Conservation (phyloP, 2,113 vertebrate genomes). For the Hydropotes inermis region DNA sequence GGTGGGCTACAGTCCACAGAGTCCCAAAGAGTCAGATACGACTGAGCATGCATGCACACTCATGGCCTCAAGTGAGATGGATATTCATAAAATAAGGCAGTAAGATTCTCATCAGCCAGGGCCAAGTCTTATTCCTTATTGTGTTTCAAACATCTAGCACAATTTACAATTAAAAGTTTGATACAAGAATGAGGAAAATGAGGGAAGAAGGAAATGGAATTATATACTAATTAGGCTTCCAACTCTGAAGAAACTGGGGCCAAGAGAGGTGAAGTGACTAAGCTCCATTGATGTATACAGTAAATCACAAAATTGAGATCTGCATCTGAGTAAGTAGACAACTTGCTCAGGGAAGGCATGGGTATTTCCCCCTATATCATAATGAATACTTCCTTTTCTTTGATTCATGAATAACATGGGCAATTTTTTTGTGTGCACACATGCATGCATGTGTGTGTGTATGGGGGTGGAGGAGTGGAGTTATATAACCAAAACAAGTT, state of each 20-base stretch:
- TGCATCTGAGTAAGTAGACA: not conserved
- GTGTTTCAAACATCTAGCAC: not conserved
- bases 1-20: not conserved
- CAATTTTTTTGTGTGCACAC: not conserved
- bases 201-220: not conserved
- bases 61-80: rapidly evolving
- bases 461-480: rapidly evolving
- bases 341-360: not conserved
- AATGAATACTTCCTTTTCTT: not conserved
- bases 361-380: not conserved
- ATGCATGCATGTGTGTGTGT: not conserved
- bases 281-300: not conserved
- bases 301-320: not conserved
- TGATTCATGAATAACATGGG: not conserved
- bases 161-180: not conserved
- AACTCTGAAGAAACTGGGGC: not conserved
- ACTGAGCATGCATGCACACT: not conserved
- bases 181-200: not conserved
- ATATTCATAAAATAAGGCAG: not conserved
- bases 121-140: not conserved
- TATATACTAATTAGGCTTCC: not conserved
- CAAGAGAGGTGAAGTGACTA: not conserved
- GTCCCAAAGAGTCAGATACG: not conserved
- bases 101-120: not conserved
- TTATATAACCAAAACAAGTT: not conserved